Percentiles rank a stretch among this genome's conserved stretches.
Evolutionary conservation across 2,888 invertebrate species (phyloP).

Genomic region (Liodrosophila aerea): DNA sequence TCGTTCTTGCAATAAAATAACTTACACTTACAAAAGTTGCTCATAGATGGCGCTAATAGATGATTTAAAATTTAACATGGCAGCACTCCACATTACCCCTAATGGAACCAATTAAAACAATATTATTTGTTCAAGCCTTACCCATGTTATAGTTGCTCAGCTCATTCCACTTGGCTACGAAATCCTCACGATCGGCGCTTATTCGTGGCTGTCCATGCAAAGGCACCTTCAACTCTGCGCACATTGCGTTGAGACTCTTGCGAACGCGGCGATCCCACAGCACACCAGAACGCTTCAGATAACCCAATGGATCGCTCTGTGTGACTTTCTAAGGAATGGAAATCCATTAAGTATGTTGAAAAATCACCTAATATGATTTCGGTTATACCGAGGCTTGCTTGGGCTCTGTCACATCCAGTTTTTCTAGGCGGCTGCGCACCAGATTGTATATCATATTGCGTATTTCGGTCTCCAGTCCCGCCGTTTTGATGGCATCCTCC

Average conservation of each 20-base stretch:
- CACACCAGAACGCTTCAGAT: conserved; percentile 91
- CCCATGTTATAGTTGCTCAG: conserved; percentile 94
- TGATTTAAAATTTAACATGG: too few relatives aligned
- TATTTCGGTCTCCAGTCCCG: conserved; percentile 91
- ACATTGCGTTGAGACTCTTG: conserved; percentile 97
- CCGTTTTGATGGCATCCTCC: conserved; percentile 89
- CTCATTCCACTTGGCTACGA: conserved; percentile 94
- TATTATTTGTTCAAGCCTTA: too few relatives aligned
- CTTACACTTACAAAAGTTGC: too few relatives aligned
- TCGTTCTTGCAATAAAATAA: too few relatives aligned
- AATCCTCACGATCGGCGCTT: conserved; percentile 90
- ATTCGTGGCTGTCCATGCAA: conserved; percentile 88
- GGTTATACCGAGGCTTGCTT: conserved; percentile 40
- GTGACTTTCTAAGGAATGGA: conserved; percentile 44
- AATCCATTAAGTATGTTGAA: neutral
- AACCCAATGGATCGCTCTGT: conserved; percentile 87
- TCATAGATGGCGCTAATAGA: too few relatives aligned
- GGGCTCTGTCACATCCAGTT: conserved; percentile 30
- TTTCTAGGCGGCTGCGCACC: conserved; percentile 84
- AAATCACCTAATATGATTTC: too few relatives aligned
- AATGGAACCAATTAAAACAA: too few relatives aligned
- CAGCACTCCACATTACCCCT: too few relatives aligned
- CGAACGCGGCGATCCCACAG: conserved; percentile 97
- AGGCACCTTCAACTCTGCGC: conserved; percentile 93
- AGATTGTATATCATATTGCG: conserved; percentile 93